A percentile compares a stretch with the other conserved stretches of the same genome.
Conservation (phyloP, 2,797 vertebrate genomes). For the Dryobates pubescens region DNA sequence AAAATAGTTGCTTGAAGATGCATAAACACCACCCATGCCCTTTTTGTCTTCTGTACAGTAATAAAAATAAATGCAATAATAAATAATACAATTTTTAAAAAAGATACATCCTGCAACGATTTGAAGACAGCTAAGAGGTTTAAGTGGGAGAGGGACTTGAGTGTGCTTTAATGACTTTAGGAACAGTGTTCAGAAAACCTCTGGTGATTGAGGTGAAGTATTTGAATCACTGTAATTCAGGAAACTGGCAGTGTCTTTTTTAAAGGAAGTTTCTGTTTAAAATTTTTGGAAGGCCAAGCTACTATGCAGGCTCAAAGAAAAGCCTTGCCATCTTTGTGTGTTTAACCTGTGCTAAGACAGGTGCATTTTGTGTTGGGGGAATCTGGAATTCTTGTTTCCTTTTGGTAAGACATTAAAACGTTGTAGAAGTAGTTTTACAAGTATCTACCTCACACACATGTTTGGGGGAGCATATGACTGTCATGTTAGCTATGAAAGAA, state of each 20-base stretch:
- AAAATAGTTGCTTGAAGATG: slow-evolving; percentile 19
- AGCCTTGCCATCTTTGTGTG: not conserved
- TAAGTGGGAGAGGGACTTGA: not conserved
- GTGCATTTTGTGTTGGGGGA: not conserved
- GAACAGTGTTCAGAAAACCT: not conserved
- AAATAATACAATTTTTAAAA: not conserved
- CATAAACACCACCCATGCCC: not conserved
- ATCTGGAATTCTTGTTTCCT: not conserved
- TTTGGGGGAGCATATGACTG: not conserved
- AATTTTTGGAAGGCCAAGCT: not conserved
- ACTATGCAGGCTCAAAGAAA: not conserved
- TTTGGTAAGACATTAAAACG: not conserved
- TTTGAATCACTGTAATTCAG: not conserved
- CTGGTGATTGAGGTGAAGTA: not conserved
- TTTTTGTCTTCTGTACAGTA: not conserved
- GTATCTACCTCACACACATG: not conserved
- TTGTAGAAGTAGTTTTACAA: not conserved
- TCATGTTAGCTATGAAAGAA: not conserved
- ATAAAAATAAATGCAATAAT: not conserved
- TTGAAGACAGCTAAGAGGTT: not conserved
- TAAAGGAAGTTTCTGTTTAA: not conserved
- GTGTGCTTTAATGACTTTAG: not conserved
- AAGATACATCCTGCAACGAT: not conserved
- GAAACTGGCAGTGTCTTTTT: not conserved
- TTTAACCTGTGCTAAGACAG: not conserved